Conservation (phyloP, 2,888 invertebrate genomes). For the Drosophila mimica region DNA sequence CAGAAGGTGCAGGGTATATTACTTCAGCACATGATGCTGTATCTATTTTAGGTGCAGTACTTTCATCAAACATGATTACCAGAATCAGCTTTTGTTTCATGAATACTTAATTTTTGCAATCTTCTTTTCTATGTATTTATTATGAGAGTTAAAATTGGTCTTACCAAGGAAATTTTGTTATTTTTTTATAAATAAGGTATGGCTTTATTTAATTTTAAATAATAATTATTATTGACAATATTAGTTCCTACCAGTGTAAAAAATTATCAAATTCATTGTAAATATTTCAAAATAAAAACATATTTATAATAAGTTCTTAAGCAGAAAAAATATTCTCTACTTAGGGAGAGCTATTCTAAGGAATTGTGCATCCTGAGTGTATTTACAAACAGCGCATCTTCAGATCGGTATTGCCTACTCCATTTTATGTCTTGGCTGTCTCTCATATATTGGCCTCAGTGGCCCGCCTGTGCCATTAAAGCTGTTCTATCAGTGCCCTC, state of each 20-base stretch:
- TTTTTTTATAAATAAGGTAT: not conserved
- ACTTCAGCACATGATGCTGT: not conserved
- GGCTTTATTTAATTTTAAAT: not conserved
- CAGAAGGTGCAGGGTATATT: slow-evolving; percentile 41
- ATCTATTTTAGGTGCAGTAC: not conserved
- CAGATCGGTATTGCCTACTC: slow-evolving; percentile 1
- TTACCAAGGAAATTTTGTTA: not conserved
- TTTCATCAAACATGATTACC: not conserved
- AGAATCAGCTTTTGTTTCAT: not conserved
- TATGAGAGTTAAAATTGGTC: not conserved
- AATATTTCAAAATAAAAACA: not conserved
- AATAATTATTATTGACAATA: not conserved
- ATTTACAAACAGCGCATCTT: slow-evolving; percentile 16
- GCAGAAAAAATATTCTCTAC: not conserved
- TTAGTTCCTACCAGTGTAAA: not conserved
- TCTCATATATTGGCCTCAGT: slow-evolving; percentile 38
- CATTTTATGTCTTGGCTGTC: not conserved
- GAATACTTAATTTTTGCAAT: not conserved
- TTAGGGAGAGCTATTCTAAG: not conserved
- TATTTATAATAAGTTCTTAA: not conserved
- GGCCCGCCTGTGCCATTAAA: slow-evolving; percentile 57
- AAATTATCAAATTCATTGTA: not conserved
- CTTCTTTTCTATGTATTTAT: not conserved
- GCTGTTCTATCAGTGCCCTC: slow-evolving; percentile 50
- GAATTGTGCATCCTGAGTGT: not conserved